These are phyloP conservation scores for Geodia barretti DNA, from an alignment of 37 sponge, comb jelly and placozoan genomes.

Conservation along the genomic window DNA sequence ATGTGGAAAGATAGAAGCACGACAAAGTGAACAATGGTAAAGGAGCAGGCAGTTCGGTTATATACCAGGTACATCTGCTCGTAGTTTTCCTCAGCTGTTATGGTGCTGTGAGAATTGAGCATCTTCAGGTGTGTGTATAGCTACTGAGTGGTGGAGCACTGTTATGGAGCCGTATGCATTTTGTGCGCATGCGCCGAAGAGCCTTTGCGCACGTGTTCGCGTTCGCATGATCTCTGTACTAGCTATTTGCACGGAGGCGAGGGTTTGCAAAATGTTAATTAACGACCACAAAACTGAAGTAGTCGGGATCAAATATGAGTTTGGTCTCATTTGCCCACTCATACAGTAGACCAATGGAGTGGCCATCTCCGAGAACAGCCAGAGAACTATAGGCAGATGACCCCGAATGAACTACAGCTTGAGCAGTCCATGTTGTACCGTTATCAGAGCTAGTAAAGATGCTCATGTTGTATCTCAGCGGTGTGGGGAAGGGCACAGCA, in stretches of 20 bases:
- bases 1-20: too few species aligned
- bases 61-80: too few species aligned
- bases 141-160: too few species aligned
- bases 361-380: neutral
- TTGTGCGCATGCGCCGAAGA: too few species aligned
- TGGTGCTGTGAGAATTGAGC: too few species aligned
- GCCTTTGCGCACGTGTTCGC: too few species aligned
- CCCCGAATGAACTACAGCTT: slow-evolving; percentile 10
- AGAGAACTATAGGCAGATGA: slow-evolving; percentile 13
- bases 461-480: neutral
- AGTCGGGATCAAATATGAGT: slow-evolving; percentile 16
- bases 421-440: neutral
- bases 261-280: neutral
- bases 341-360: slow-evolving; percentile 4
- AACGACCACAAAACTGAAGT: slow-evolving; percentile 12
- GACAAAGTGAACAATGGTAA: too few species aligned
- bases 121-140: too few species aligned
- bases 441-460: neutral
- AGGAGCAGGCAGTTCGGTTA: too few species aligned
- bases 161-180: too few species aligned
- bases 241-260: neutral
- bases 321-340: slow-evolving; percentile 14
- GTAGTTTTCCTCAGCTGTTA: too few species aligned
- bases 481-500: neutral
- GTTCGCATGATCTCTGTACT: too few species aligned